Percentiles rank a stretch among this genome's conserved stretches.
These are phyloP conservation scores for Phenganax marumi DNA, from an alignment of 92 coral and sea anemone species.

Conservation along the genomic window DNA sequence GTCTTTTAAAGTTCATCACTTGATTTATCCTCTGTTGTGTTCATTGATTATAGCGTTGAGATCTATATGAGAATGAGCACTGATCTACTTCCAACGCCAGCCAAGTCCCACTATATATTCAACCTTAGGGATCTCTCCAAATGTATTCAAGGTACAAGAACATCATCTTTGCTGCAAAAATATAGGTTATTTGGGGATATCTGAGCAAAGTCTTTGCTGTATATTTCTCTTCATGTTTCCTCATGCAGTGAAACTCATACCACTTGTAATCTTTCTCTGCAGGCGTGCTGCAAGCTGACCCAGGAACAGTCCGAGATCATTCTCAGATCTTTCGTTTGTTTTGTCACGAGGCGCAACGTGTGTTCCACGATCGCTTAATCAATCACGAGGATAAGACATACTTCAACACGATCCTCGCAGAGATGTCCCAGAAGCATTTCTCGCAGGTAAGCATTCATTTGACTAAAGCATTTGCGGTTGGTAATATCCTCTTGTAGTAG, in stretches of 20 bases:
- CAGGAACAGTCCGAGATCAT: slow-evolving; percentile 86
- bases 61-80: slow-evolving; percentile 97
- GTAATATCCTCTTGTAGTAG: too few relatives aligned
- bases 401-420: slow-evolving; percentile 86
- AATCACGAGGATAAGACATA: slow-evolving; percentile 90
- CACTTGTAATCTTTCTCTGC: neutral
- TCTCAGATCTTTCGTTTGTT: slow-evolving; percentile 92
- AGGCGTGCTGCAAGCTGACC: slow-evolving; percentile 98
- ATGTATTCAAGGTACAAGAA: slow-evolving; percentile 81
- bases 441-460: slow-evolving; percentile 62
- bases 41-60: slow-evolving; percentile 68
- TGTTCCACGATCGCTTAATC: slow-evolving; percentile 94
- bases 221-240: neutral
- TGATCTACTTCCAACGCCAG: slow-evolving; percentile 95
- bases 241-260: too few relatives aligned
- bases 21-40: neutral
- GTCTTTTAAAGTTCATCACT: neutral
- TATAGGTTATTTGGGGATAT: neutral
- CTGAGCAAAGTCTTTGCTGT: neutral
- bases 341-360: slow-evolving; percentile 96
- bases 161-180: neutral
- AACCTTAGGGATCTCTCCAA: slow-evolving; percentile 96
- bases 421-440: slow-evolving; percentile 98
- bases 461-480: neutral
- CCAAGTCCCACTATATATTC: slow-evolving; percentile 96